Evolutionary conservation across 2,113 vertebrate genomes (phyloP).

Genomic region (Mirza zaza): DNA sequence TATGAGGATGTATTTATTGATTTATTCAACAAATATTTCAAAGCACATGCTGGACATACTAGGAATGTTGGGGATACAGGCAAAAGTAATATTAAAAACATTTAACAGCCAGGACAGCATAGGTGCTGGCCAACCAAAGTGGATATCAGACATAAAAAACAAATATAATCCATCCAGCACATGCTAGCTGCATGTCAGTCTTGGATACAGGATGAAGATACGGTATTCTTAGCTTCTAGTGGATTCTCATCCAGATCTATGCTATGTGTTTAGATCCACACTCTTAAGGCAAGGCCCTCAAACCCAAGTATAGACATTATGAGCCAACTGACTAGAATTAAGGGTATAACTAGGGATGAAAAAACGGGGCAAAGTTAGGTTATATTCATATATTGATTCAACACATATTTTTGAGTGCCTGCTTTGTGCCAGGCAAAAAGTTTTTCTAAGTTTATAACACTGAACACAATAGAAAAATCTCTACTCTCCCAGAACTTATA

Average conservation of each 20-base stretch:
- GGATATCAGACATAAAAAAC: neutral
- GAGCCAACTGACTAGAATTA: slow-evolving; percentile 13
- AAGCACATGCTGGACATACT: neutral
- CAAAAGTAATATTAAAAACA: neutral
- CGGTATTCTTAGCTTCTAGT: neutral
- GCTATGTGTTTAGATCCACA: neutral
- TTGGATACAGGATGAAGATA: neutral
- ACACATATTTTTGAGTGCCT: slow-evolving; percentile 5
- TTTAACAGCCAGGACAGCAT: neutral
- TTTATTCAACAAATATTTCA: slow-evolving; percentile 40
- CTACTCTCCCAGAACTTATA: neutral
- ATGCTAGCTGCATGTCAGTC: neutral
- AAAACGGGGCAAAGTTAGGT: neutral
- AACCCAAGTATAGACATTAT: neutral
- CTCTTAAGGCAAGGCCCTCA: neutral
- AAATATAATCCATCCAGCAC: neutral
- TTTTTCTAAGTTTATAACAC: neutral
- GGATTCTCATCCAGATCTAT: neutral
- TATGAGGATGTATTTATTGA: neutral
- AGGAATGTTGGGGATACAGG: neutral
- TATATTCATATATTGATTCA: neutral
- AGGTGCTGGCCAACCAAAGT: neutral
- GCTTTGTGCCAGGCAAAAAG: neutral
- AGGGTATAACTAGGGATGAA: neutral
- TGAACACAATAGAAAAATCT: neutral